Conservation (phyloP, 2,113 vertebrate species). For the Sinosuthora webbiana region DNA sequence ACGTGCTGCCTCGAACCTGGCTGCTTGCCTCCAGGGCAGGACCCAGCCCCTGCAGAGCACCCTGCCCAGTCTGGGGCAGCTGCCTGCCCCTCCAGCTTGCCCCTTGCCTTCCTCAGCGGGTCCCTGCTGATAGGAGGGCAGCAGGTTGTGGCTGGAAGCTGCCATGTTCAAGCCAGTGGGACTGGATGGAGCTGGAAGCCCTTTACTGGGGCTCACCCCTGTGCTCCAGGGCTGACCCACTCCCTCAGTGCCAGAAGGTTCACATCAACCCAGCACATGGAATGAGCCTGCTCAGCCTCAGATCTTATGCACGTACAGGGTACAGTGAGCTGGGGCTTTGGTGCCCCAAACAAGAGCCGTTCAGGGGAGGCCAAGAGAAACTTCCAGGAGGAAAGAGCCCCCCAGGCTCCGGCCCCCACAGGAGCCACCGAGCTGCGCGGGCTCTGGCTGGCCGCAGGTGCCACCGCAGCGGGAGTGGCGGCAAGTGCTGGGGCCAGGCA, state of each 20-base stretch:
- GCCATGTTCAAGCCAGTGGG: rapidly evolving
- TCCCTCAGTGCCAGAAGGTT: not conserved
- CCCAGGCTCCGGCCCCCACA: not conserved
- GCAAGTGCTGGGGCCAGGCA: slow-evolving; percentile 42
- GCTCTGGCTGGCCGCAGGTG: slow-evolving; percentile 49
- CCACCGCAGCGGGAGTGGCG: slow-evolving; percentile 32
- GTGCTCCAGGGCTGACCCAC: rapidly evolving
- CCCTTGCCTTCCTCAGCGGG: rapidly evolving
- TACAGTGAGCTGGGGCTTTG: not conserved
- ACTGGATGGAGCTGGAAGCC: not conserved
- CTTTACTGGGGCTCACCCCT: not conserved
- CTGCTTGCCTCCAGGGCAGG: not conserved
- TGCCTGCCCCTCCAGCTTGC: not conserved
- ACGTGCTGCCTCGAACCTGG: rapidly evolving
- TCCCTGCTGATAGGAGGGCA: rapidly evolving
- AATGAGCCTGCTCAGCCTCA: not conserved
- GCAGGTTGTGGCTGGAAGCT: not conserved
- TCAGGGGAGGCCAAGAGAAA: slow-evolving; percentile 64
- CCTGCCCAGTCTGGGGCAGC: not conserved
- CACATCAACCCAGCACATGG: rapidly evolving
- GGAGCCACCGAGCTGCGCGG: not conserved
- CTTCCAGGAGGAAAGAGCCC: slow-evolving; percentile 67
- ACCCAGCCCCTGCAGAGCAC: not conserved
- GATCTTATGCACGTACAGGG: rapidly evolving
- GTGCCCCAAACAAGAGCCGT: not conserved